Base-by-base conservation (phyloP, 2,113 vertebrate genomes). In the Orthonyx spaldingii region DNA sequence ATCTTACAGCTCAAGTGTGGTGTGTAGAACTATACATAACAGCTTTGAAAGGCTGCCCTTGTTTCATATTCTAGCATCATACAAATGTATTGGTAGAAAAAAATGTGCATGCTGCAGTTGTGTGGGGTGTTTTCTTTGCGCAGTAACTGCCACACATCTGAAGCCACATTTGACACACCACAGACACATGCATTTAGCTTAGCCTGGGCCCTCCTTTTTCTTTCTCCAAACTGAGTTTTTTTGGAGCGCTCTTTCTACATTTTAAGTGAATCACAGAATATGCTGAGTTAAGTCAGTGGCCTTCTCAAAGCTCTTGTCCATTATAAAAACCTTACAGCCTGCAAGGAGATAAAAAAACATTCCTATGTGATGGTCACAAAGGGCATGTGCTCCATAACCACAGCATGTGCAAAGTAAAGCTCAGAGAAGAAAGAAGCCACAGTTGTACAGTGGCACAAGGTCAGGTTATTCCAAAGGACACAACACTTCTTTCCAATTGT, bases 1-100 rank as follows among this genome's bases (percentile, higher is more conserved):
- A 52, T 69, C 39, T 82, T 87, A 69, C 30, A 84, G 80, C 61
- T 93, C 35, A 89, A 94, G n/a, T n/a, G 32, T 37, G 32, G 19
- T 30, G 39, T 23, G 3, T n/a, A 22, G 32, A 91, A 39, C 84
- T 83, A 94, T 75, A 84, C 42, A 86, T 78, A 93, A 70, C 50
- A 55, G 24, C 79, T 70, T 49, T 80, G 64, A 90, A 68, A 69
- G 75, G 76, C 22, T 69, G 57, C 44, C 26, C 44, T 75, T 37
- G 5, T 64, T 81, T 66, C 59, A 33, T 30, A 70, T 57, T 64
- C 68, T 68, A 91, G 76, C 63, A 84, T 35, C 90, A 56, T 23
- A 57, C 27, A 77, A 90, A 70, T 2, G 39, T 13, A 91, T 49
- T 5, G 33, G 35, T 17, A 74, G 66, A 75, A 89, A 84, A 50